Conservation (phyloP, 2,888 invertebrate species). For the Thymelicus sylvestris region DNA sequence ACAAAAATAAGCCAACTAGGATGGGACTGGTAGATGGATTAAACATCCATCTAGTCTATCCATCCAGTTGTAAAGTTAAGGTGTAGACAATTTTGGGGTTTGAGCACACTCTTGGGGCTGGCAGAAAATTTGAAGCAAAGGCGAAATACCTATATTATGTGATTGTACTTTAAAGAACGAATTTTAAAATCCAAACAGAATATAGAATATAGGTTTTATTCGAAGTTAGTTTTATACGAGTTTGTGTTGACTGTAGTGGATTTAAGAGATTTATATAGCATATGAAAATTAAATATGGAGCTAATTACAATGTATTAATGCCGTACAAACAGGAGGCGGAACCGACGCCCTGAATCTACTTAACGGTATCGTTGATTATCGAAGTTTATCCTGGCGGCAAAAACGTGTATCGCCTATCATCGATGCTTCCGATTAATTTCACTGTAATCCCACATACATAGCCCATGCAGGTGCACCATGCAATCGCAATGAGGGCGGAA, state of each 20-base stretch:
- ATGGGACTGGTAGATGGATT: too few relatives aligned
- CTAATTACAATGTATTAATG: slow-evolving; percentile 35
- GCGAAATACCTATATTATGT: too few relatives aligned
- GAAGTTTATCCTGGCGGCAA: slow-evolving; percentile 71
- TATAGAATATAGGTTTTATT: too few relatives aligned
- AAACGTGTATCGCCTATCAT: slow-evolving; percentile 66
- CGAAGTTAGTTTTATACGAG: too few relatives aligned
- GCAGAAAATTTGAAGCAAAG: too few relatives aligned
- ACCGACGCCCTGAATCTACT: slow-evolving; percentile 64
- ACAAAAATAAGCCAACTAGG: too few relatives aligned
- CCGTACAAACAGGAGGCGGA: slow-evolving; percentile 49
- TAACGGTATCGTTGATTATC: slow-evolving; percentile 64
- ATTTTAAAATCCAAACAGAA: too few relatives aligned
- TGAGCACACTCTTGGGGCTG: too few relatives aligned
- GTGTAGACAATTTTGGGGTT: too few relatives aligned
- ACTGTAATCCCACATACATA: slow-evolving; percentile 16
- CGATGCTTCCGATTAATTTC: slow-evolving; percentile 70
- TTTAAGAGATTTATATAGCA: slow-evolving; percentile 7
- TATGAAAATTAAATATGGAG: slow-evolving; percentile 27
- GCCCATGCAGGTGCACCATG: slow-evolving; percentile 13
- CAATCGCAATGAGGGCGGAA: slow-evolving; percentile 22
- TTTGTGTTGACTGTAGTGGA: not conserved
- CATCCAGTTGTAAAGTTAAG: too few relatives aligned
- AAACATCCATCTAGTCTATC: too few relatives aligned
- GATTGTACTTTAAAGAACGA: too few relatives aligned